Base-by-base conservation (phyloP, 1,140 invertebrate genomes). In the Pseudachorutes palmiensis region DNA sequence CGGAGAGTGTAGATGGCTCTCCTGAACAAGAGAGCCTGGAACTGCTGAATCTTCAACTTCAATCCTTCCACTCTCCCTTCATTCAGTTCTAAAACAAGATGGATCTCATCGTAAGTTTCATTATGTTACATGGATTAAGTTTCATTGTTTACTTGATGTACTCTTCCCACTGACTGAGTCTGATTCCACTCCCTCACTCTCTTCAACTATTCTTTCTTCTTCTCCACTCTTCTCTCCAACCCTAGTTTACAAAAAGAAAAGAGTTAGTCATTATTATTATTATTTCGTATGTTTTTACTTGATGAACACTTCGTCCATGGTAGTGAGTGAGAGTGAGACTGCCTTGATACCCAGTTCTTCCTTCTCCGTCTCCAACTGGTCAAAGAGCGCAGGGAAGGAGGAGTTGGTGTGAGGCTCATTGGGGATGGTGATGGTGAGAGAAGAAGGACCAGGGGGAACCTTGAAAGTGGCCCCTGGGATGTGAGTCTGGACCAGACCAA, bases 241-340 rank as follows among this genome's bases (percentile, higher is more conserved):
- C 61, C 65, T 66, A 30, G n/a, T n/a, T n/a, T n/a, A n/a, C n/a
- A n/a, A n/a, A 24, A 24, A 5, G 51, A 55, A 26, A 26, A 16
- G 51, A 55, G 12, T 55, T 22, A 55, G 24, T 14, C 9, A 3
- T 14, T 55, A 14, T 9, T 12, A 9, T 12, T 45, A 12, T 45
- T 45, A 45, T 9, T 12, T 12, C 36, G 36, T 45, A 19, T 45
- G 36, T 12, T 12, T 3, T 51, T 29, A 65, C 64, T 59, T 62
- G 14, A 72, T 29, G 62, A 74, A 74, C 24, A 74, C 72, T 70
- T 75, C 74, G 30, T 75, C 72, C 72, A 75, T 72, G 1, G 74
- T 75, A 9, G 74, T 72, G 2, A 74, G 36, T 3, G 74, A 68
- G 0, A 75, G 33, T 2, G 72, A 72, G 29, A 75, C 66, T 14